A percentile compares a stretch with the other conserved stretches of the same genome.
Evolutionary conservation across 1,140 invertebrate species (phyloP).

Genomic region (Calycopis cecrops): DNA sequence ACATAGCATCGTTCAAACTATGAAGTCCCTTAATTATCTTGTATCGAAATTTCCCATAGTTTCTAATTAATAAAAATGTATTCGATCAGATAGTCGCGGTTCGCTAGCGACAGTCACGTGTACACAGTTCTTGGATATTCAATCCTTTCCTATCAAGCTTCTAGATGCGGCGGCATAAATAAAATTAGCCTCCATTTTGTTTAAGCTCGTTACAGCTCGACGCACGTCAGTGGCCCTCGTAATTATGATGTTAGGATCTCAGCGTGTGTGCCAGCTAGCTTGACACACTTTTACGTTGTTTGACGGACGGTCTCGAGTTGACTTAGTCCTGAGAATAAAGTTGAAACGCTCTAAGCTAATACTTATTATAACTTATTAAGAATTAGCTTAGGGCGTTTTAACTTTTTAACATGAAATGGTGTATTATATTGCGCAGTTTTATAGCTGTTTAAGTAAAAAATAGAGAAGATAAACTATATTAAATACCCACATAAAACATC

Average conservation of each 20-base stretch:
- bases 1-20: too few species aligned
- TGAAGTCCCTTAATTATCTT: too few species aligned
- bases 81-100: slow-evolving; percentile 24
- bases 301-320: not conserved
- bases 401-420: not conserved
- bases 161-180: slow-evolving; percentile 38
- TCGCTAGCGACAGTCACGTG: not conserved
- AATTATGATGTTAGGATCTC: slow-evolving; percentile 63
- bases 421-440: not conserved
- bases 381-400: slow-evolving; percentile 11
- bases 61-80: too few species aligned
- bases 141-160: slow-evolving; percentile 24
- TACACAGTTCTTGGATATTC: not conserved
- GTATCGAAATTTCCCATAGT: too few species aligned
- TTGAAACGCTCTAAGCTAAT: too few species aligned
- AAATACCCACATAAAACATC: too few species aligned
- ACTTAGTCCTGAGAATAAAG: too few species aligned
- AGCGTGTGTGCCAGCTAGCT: slow-evolving; percentile 35
- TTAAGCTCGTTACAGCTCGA: slow-evolving; percentile 70
- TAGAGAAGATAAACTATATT: too few species aligned
- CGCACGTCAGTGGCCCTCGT: slow-evolving; percentile 66
- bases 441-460: too few species aligned
- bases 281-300: not conserved
- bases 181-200: slow-evolving; percentile 68
- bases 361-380: too few species aligned